Evolutionary conservation across 2,888 invertebrate species (phyloP).

Genomic region (Koerneria pararmatus): DNA sequence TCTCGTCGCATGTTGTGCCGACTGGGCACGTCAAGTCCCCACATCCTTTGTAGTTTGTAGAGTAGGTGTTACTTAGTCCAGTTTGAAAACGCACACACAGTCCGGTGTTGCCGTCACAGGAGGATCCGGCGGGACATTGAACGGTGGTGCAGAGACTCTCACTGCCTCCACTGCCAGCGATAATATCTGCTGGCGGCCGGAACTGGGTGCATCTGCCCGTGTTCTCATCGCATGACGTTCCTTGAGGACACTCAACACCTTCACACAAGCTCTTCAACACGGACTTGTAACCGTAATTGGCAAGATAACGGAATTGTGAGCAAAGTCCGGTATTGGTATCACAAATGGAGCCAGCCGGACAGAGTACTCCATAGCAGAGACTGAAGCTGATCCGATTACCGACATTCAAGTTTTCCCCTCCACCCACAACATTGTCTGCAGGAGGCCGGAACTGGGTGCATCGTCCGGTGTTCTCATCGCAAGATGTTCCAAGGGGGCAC

Average conservation of each 20-base stretch:
- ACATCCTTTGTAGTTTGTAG: not conserved
- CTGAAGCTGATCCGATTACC: not conserved
- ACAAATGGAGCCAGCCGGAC: conserved; percentile 11
- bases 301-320: too few species aligned
- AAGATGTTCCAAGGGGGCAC: conserved; percentile 20
- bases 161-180: not conserved
- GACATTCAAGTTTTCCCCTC: too few species aligned
- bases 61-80: too few species aligned
- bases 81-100: not conserved
- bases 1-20: not conserved
- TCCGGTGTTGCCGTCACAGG: not conserved
- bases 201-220: not conserved
- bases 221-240: conserved; percentile 19
- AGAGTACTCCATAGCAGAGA: not conserved
- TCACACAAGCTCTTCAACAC: too few species aligned
- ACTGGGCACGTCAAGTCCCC: not conserved
- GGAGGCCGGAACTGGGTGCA: conserved; percentile 23
- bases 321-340: conserved; percentile 17
- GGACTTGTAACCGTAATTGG: too few species aligned
- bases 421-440: conserved; percentile 11
- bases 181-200: not conserved
- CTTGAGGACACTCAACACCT: conserved; percentile 11
- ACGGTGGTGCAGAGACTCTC: not conserved
- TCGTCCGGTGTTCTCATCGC: conserved; percentile 23
- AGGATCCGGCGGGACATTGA: not conserved